These are phyloP conservation scores for Semotilus atromaculatus DNA, from an alignment of 2,797 vertebrate species.

Conservation along the genomic window DNA sequence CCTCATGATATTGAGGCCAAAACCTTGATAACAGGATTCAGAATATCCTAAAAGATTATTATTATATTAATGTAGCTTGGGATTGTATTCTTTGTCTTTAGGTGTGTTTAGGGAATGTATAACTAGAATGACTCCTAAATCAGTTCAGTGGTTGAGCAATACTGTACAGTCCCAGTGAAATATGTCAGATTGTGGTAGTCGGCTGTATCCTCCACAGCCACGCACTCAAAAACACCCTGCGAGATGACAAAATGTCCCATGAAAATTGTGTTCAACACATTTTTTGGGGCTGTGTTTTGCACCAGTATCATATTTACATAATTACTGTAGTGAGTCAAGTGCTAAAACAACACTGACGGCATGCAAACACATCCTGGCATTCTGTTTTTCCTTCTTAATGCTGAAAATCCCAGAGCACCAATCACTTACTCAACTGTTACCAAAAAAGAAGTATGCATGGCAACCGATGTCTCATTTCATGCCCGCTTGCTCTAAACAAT, in stretches of 20 bases:
- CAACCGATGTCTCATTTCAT: slow-evolving; percentile 24
- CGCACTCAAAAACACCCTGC: not conserved
- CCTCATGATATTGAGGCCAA: not conserved
- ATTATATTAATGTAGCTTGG: not conserved
- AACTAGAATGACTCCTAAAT: not conserved
- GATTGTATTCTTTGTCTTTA: not conserved
- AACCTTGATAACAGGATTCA: not conserved
- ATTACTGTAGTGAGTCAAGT: not conserved
- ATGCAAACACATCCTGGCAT: not conserved
- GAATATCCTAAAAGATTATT: not conserved
- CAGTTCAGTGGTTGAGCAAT: not conserved
- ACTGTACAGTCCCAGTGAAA: not conserved
- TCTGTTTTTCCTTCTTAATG: not conserved
- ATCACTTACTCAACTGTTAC: not conserved
- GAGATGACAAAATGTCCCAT: not conserved
- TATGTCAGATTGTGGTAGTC: not conserved
- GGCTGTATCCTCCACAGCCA: not conserved
- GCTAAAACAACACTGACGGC: not conserved
- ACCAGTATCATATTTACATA: too few species aligned
- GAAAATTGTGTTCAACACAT: not conserved
- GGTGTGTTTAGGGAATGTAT: not conserved
- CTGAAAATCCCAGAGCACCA: not conserved
- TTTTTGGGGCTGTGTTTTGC: not conserved
- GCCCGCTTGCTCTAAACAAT: slow-evolving; percentile 22
- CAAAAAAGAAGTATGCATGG: not conserved